Evolutionary conservation across 2,113 vertebrate genomes (phyloP).

Genomic region (Nyctibius bracteatus): DNA sequence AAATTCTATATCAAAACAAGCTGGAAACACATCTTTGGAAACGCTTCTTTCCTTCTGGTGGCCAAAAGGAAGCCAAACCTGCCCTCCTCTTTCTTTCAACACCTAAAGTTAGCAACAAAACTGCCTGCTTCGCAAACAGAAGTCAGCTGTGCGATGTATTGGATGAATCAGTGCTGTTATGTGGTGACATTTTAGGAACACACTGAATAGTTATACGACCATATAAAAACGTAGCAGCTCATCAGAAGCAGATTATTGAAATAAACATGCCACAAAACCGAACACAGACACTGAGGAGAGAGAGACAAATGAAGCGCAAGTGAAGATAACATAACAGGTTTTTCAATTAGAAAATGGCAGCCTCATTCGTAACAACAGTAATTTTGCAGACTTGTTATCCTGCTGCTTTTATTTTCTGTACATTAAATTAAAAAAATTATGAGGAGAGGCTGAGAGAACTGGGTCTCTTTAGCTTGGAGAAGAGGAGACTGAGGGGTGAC

Average conservation of each 20-base stretch:
- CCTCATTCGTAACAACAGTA: not conserved
- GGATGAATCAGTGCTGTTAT: not conserved
- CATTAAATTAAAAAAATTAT: not conserved
- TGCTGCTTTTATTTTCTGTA: not conserved
- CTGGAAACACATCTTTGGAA: not conserved
- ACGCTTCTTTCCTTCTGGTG: not conserved
- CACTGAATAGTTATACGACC: not conserved
- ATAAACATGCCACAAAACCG: not conserved
- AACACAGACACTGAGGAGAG: not conserved
- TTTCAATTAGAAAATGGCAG: not conserved
- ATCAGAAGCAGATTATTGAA: not conserved
- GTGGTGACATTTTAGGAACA: not conserved
- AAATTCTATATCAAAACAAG: not conserved
- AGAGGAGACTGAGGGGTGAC: too few species aligned
- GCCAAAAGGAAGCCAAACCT: not conserved
- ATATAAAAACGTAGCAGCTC: not conserved
- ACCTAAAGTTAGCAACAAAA: not conserved
- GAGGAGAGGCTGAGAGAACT: too few species aligned
- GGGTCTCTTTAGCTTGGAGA: too few species aligned
- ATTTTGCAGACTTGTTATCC: not conserved
- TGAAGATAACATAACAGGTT: not conserved
- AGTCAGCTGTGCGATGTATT: not conserved
- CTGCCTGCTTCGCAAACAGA: not conserved
- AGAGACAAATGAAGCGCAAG: not conserved
- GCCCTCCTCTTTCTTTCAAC: not conserved